Percentiles rank a stretch among this genome's conserved stretches.
Conservation (phyloP, 2,888 invertebrate species). For the Drosophila setosimentum region DNA sequence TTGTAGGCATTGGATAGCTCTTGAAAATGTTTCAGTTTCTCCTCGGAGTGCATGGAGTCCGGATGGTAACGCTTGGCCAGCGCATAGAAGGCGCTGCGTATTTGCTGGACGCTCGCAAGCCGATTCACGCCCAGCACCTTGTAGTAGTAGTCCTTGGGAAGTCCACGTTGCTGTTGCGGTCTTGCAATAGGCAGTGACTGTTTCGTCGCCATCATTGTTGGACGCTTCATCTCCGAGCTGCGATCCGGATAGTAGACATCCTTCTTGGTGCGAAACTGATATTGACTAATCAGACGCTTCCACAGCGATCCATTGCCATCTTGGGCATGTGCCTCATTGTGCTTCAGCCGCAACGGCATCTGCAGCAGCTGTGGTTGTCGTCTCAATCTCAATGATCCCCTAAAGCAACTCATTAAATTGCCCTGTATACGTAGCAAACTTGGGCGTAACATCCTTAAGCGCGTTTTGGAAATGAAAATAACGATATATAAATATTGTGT, state of each 20-base stretch:
- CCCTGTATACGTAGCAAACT: slow-evolving; percentile 52
- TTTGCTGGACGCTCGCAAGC: slow-evolving; percentile 76
- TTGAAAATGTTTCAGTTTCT: slow-evolving; percentile 86
- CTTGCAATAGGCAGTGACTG: slow-evolving; percentile 15
- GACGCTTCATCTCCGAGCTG: slow-evolving; percentile 67
- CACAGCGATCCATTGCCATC: slow-evolving; percentile 7
- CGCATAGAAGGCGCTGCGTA: slow-evolving; percentile 82
- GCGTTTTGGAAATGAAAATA: slow-evolving; percentile 13
- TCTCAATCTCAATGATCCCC: not conserved
- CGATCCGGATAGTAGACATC: slow-evolving; percentile 80
- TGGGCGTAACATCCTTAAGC: slow-evolving; percentile 60
- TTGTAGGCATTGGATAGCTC: slow-evolving; percentile 99
- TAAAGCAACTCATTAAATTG: slow-evolving; percentile 6
- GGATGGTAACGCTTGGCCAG: slow-evolving; percentile 84
- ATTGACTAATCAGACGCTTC: slow-evolving; percentile 53
- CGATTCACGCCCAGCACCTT: slow-evolving; percentile 78
- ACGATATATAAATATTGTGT: slow-evolving; percentile 5
- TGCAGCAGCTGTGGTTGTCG: not conserved
- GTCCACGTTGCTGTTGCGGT: slow-evolving; percentile 39
- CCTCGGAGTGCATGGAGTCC: slow-evolving; percentile 73
- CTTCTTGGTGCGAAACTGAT: slow-evolving; percentile 75
- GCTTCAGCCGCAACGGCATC: not conserved
- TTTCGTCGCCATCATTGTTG: not conserved
- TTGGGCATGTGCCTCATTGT: not conserved
- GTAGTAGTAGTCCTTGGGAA: slow-evolving; percentile 82